Evolutionary conservation across 2,113 vertebrate genomes (phyloP), one percentile per base, ranked within the genome.

Genomic region (Festucalex cinctus): DNA sequence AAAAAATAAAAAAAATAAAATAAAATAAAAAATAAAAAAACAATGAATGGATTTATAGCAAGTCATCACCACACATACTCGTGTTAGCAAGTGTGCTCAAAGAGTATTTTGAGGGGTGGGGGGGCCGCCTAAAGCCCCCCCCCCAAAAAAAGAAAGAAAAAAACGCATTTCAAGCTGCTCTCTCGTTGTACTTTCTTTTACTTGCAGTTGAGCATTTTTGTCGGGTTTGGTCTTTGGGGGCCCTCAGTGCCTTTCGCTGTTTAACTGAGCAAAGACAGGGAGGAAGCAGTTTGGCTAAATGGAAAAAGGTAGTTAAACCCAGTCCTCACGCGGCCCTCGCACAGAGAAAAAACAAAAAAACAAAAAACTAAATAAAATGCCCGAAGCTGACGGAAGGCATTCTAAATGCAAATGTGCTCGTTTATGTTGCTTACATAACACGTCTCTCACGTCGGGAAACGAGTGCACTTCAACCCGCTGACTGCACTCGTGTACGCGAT

Each of bases 371-470:
- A 28, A 28, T 32, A 32, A 66, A 70, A 61, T 49, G 36, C 28
- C 65, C 43, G 0, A 5, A 20, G 60, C 59, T 58, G 13, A 71
- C 28, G 74, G 37, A 10, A 16, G 54, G 8, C 70, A 73, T 72
- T 87, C 71, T 81, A 79, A 86, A 84, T 88, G 86, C 73, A 87
- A 86, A 86, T 81, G 78, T 71, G 68, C 39, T 76, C 71, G 69
- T 87, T 85, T 83, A 81, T 70, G 69, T 70, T 46, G 54, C 66
- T 79, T 82, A 83, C 56, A 49, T 83, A 74, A 87, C 32, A 22
- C n/a, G 59, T 41, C 36, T 41, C 59, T 61, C 59, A 41, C 41
- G 59, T 41, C 35, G 39, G 54, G 13, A 57, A n/a, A 57, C 54
- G 22, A 56, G 24, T 28, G 24, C 53, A 32, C 54, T 57, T 19